Conservation (phyloP, 1,140 invertebrate species). For the Brachionus rubens region DNA sequence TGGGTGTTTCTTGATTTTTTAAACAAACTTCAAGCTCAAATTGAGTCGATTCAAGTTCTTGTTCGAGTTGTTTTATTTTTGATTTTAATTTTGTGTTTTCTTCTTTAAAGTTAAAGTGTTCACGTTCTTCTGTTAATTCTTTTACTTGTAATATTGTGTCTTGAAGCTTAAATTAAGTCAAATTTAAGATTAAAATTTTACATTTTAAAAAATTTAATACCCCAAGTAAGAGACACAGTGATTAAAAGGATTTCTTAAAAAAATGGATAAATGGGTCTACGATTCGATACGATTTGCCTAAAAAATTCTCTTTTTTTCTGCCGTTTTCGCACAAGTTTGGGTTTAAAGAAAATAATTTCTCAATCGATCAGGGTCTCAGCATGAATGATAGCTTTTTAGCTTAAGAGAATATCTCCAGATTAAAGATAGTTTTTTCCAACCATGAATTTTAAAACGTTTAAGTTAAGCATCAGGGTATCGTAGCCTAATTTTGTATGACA, state of each 20-base stretch:
- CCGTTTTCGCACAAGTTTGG: no score
- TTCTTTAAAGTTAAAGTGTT: background rate
- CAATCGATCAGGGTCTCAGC: no score
- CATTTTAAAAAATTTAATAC: background rate
- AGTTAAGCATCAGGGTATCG: no score
- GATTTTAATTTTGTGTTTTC: conserved; percentile 20
- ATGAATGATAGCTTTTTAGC: no score
- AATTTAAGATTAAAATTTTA: background rate
- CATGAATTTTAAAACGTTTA: no score
- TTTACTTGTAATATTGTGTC: conserved; percentile 5
- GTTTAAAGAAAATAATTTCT: no score
- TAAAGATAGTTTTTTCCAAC: no score
- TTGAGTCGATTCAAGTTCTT: background rate
- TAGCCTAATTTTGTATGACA: no score
- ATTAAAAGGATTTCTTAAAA: background rate
- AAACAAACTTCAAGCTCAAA: conserved; percentile 16
- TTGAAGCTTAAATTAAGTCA: background rate
- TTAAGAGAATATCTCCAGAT: no score
- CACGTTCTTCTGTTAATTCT: conserved; percentile 33
- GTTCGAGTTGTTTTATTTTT: conserved; percentile 16
- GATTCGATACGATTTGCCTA: no score
- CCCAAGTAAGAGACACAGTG: background rate
- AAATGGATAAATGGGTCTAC: no score
- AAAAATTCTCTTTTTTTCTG: no score
- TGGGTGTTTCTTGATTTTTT: background rate